Conservation (phyloP, 1,140 invertebrate genomes). For the Drosophila sproati region DNA sequence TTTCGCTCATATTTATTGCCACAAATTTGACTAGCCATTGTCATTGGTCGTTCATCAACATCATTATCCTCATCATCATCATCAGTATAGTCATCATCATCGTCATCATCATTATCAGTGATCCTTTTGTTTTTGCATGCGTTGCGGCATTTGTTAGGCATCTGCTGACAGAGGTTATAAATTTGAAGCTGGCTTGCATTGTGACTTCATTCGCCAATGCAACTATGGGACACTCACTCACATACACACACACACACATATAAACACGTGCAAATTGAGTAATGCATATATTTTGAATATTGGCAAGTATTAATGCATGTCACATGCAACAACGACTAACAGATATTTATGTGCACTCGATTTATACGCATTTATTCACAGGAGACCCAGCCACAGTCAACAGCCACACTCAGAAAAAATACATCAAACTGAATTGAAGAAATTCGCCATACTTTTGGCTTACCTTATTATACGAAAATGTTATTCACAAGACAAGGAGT, state of each 20-base stretch:
- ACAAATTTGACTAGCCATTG: slow-evolving; percentile 70
- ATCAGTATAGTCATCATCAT: slow-evolving; percentile 29
- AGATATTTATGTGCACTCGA: slow-evolving; percentile 42
- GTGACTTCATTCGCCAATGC: slow-evolving; percentile 43
- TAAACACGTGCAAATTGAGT: not conserved
- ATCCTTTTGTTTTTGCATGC: slow-evolving; percentile 48
- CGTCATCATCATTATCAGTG: slow-evolving; percentile 43
- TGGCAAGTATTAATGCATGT: slow-evolving; percentile 77
- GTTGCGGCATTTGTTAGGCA: slow-evolving; percentile 41
- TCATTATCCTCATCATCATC: slow-evolving; percentile 11
- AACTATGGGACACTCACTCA: slow-evolving; percentile 35
- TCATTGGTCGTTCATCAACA: slow-evolving; percentile 62
- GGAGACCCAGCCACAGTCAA: slow-evolving; percentile 7
- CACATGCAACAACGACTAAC: slow-evolving; percentile 46
- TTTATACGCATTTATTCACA: slow-evolving; percentile 64
- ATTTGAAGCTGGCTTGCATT: slow-evolving; percentile 66
- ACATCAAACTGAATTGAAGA: too few species aligned
- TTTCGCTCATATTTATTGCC: slow-evolving; percentile 62
- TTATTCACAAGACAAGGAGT: too few species aligned
- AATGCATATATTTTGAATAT: slow-evolving; percentile 53
- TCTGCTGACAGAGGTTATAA: slow-evolving; percentile 72
- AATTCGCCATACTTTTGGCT: too few species aligned
- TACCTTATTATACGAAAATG: too few species aligned
- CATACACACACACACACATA: slow-evolving; percentile 1
- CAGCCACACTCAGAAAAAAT: not conserved